phyloP scores from a whole-genome alignment of 2,113 vertebrate genomes.

The Apus apus region DNA sequence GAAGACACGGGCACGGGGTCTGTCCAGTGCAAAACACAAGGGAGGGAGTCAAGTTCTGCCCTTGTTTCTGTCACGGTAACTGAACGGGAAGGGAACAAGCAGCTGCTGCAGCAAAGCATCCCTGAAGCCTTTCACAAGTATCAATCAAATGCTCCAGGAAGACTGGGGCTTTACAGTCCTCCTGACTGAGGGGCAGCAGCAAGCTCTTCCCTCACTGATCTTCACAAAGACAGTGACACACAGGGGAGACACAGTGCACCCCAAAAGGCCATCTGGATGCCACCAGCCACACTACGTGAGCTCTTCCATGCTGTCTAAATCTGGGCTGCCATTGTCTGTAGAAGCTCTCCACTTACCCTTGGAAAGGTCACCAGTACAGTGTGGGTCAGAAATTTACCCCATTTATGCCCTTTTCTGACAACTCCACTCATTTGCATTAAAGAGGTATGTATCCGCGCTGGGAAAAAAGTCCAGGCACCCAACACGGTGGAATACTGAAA shows the following conservation, averaged over 20 bases:
- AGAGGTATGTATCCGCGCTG: not conserved
- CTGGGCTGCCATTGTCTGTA: not conserved
- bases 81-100: not conserved
- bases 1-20: fast-evolving
- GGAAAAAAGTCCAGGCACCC: not conserved
- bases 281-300: fast-evolving
- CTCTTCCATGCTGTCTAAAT: fast-evolving
- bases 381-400: not conserved
- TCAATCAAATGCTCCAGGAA: not conserved
- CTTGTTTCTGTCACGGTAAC: not conserved
- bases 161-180: not conserved
- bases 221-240: not conserved
- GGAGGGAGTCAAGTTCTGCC: not conserved
- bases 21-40: not conserved
- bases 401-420: not conserved
- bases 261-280: not conserved
- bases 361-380: not conserved
- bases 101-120: not conserved
- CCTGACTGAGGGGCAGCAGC: not conserved
- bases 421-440: not conserved
- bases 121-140: not conserved
- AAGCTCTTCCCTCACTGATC: fast-evolving
- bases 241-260: fast-evolving
- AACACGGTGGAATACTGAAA: not conserved
- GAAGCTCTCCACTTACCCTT: not conserved